A percentile compares a stretch with the other conserved stretches of the same genome.
Evolutionary conservation across 2,888 invertebrate species (phyloP).

Genomic region (Tuta absoluta): DNA sequence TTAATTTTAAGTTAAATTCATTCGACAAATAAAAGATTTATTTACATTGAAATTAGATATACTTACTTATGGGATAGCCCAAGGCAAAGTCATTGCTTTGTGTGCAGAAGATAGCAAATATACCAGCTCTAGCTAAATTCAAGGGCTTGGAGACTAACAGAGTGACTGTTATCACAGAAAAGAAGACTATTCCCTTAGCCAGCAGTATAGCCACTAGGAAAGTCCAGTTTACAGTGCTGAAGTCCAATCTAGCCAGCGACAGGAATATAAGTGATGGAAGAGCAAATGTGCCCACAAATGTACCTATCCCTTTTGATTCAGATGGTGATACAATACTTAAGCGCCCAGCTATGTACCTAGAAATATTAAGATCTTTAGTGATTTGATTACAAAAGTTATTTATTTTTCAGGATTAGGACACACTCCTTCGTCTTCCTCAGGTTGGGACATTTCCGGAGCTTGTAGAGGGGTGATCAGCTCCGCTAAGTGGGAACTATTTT

Average conservation of each 20-base stretch:
- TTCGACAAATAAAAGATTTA: background rate
- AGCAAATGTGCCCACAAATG: slow-evolving; percentile 96
- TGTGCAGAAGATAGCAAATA: slow-evolving; percentile 96
- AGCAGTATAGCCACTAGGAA: slow-evolving; percentile 93
- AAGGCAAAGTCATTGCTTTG: slow-evolving; percentile 99
- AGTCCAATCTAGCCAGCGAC: slow-evolving; percentile 91
- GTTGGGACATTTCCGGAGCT: too few species aligned
- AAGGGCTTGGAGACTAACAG: slow-evolving; percentile 89
- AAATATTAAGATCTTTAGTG: background rate
- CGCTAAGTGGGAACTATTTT: too few species aligned
- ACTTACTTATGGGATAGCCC: slow-evolving; percentile 95
- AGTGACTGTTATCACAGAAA: slow-evolving; percentile 88
- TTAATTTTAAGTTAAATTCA: background rate
- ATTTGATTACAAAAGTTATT: too few species aligned
- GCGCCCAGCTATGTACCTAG: slow-evolving; percentile 91
- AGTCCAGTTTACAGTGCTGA: slow-evolving; percentile 93
- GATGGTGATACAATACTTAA: slow-evolving; percentile 89
- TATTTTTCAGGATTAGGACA: too few species aligned
- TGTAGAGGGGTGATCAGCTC: too few species aligned
- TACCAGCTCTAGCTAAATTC: slow-evolving; percentile 91
- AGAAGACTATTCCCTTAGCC: slow-evolving; percentile 92
- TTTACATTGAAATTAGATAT: slow-evolving; percentile 4
- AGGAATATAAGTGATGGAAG: slow-evolving; percentile 95
- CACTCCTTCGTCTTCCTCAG: too few species aligned
- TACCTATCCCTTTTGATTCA: slow-evolving; percentile 94